phyloP scores from a whole-genome alignment of 2,888 invertebrate species.

The Pollenia griseotomentosa region DNA sequence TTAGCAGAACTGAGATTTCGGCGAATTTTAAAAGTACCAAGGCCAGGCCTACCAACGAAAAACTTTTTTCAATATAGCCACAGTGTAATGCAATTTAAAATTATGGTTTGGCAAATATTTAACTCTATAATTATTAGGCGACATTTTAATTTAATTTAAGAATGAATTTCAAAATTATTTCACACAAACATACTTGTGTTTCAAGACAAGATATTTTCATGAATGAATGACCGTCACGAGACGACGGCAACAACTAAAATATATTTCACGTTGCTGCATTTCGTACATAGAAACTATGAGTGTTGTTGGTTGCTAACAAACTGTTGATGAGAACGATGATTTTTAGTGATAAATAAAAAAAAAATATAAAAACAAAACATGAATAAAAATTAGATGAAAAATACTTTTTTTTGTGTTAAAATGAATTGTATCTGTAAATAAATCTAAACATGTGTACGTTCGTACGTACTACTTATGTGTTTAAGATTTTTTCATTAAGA shows the following conservation, averaged over 20 bases:
- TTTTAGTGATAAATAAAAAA: slow-evolving; percentile 38
- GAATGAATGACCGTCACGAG: slow-evolving; percentile 67
- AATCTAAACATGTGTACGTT: slow-evolving; percentile 25
- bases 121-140: too few species aligned
- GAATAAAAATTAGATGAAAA: slow-evolving; percentile 49
- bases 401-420: slow-evolving; percentile 18
- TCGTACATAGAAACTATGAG: slow-evolving; percentile 7
- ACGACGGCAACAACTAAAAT: slow-evolving; percentile 25
- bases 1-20: too few species aligned
- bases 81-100: too few species aligned
- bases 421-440: slow-evolving; percentile 18
- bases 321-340: slow-evolving; percentile 56
- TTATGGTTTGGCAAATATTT: too few species aligned
- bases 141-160: slow-evolving; percentile 12
- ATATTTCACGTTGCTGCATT: slow-evolving; percentile 32
- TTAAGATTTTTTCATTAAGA: slow-evolving; percentile 61
- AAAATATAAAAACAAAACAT: not conserved
- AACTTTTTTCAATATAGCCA: too few species aligned
- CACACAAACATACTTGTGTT: not conserved
- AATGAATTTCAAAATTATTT: slow-evolving; percentile 41
- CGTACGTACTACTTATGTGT: not conserved
- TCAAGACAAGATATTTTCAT: slow-evolving; percentile 56
- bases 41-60: too few species aligned
- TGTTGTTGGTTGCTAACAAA: slow-evolving; percentile 48
- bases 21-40: too few species aligned